Evolutionary conservation across 2,797 vertebrate species (phyloP).

Genomic region (Xiphorhynchus erythropygius): DNA sequence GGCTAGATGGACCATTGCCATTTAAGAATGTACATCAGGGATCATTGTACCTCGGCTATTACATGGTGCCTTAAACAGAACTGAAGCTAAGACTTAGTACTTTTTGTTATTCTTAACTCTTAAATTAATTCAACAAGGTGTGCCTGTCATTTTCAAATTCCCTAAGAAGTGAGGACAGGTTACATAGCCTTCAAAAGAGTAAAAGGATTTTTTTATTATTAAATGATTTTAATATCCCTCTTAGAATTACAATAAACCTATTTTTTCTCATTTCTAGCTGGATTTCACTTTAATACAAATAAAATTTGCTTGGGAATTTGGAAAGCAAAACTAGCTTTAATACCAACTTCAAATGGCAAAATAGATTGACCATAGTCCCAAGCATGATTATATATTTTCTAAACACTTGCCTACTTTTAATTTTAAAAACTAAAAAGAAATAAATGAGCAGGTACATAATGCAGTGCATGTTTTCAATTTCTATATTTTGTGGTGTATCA

Average conservation of each 20-base stretch:
- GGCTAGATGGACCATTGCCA: slow-evolving; percentile 91
- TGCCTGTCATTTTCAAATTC: slow-evolving; percentile 81
- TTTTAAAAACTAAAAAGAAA: slow-evolving; percentile 71
- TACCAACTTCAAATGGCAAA: slow-evolving; percentile 66
- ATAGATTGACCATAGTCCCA: slow-evolving; percentile 57
- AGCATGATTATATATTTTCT: slow-evolving; percentile 73
- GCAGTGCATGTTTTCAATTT: slow-evolving; percentile 79
- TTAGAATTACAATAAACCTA: slow-evolving; percentile 74
- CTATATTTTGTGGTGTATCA: slow-evolving; percentile 64
- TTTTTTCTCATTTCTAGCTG: slow-evolving; percentile 78
- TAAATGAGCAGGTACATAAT: slow-evolving; percentile 74
- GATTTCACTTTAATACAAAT: slow-evolving; percentile 79
- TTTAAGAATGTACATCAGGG: slow-evolving; percentile 99
- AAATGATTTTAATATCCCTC: slow-evolving; percentile 73
- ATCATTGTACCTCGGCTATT: slow-evolving; percentile 99
- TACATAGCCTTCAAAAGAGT: slow-evolving; percentile 77
- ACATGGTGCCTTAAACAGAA: slow-evolving; percentile 99
- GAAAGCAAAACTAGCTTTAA: slow-evolving; percentile 77
- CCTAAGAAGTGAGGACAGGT: slow-evolving; percentile 76
- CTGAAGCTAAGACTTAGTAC: slow-evolving; percentile 83
- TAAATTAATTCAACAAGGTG: slow-evolving; percentile 80
- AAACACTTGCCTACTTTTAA: slow-evolving; percentile 71
- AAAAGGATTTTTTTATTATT: slow-evolving; percentile 71
- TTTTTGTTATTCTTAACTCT: slow-evolving; percentile 78
- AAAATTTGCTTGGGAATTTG: slow-evolving; percentile 74